Evolutionary conservation across 2,113 vertebrate genomes (phyloP).

Genomic region (Chascanopsetta lugubris): DNA sequence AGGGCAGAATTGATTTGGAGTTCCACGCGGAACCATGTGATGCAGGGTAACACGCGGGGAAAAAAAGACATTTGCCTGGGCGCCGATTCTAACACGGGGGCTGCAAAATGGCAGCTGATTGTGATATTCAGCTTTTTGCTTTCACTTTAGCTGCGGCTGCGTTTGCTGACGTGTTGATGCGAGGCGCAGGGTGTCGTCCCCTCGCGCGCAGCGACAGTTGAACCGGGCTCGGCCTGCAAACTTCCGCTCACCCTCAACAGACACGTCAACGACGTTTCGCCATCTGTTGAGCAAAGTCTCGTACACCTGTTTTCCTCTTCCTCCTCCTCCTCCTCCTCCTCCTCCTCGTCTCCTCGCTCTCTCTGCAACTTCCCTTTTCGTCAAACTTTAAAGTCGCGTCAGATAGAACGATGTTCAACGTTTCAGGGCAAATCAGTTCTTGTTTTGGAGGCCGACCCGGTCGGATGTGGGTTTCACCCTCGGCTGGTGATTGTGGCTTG

Average conservation of each 20-base stretch:
- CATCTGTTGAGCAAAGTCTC: conserved; percentile 77
- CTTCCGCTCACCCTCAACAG: conserved; percentile 74
- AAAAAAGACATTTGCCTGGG: conserved; percentile 42
- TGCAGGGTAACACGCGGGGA: conserved; percentile 51
- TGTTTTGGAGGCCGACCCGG: conserved; percentile 79
- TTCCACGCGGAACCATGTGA: too few relatives aligned
- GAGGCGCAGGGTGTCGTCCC: not conserved
- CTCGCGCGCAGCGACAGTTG: conserved; percentile 61
- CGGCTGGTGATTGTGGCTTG: conserved; percentile 78
- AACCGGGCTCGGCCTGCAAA: conserved; percentile 57
- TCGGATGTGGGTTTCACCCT: conserved; percentile 80
- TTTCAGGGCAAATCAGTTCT: conserved; percentile 74
- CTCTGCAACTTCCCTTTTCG: conserved; percentile 62
- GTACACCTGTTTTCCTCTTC: conserved; percentile 82
- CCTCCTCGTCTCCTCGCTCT: conserved; percentile 28
- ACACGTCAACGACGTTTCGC: conserved; percentile 72
- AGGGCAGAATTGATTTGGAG: conserved; percentile 67
- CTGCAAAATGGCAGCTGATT: conserved; percentile 18
- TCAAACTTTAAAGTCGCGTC: conserved; percentile 25
- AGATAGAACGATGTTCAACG: conserved; percentile 49
- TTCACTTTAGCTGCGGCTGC: not conserved
- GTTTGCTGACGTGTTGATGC: not conserved
- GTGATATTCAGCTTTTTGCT: not conserved
- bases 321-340: conserved; percentile 56
- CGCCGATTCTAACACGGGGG: conserved; percentile 9